Conservation (phyloP, 92 coral and sea anemone species). For the Bergia puertoricense region DNA sequence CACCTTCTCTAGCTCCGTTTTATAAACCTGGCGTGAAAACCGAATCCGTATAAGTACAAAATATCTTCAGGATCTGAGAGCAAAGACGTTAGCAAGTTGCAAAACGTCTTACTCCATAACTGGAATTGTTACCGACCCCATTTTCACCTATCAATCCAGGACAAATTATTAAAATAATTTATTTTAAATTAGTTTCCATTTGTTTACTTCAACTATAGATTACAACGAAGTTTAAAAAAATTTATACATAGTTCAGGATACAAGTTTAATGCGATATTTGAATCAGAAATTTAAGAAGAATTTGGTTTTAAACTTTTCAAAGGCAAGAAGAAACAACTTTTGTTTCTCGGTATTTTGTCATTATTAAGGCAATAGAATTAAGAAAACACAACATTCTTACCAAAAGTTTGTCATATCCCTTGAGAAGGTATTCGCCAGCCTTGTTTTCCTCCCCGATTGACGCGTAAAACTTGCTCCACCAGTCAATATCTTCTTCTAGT, state of each 20-base stretch:
- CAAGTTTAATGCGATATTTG: no score
- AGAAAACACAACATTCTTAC: conserved; percentile 37
- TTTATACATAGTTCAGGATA: no score
- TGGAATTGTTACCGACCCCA: no score
- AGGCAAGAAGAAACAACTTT: not conserved
- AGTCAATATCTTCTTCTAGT: conserved; percentile 77
- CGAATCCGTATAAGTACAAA: not conserved
- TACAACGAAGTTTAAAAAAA: no score
- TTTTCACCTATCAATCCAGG: no score
- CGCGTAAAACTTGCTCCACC: conserved; percentile 98
- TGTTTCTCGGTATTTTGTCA: not conserved
- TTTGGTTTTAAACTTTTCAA: no score
- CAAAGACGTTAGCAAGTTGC: no score
- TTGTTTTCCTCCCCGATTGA: conserved; percentile 73
- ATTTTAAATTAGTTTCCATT: no score
- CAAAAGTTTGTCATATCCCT: conserved; percentile 76
- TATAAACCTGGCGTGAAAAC: conserved; percentile 64
- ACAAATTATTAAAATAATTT: no score
- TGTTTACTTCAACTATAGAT: no score
- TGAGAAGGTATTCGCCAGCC: conserved; percentile 71
- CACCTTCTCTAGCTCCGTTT: conserved; percentile 71
- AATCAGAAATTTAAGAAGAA: no score
- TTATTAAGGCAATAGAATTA: not conserved
- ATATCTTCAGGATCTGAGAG: not conserved
- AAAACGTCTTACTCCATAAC: no score